These are phyloP conservation scores for Micrastur ruficollis DNA, from an alignment of 2,797 vertebrate species.

Conservation along the genomic window DNA sequence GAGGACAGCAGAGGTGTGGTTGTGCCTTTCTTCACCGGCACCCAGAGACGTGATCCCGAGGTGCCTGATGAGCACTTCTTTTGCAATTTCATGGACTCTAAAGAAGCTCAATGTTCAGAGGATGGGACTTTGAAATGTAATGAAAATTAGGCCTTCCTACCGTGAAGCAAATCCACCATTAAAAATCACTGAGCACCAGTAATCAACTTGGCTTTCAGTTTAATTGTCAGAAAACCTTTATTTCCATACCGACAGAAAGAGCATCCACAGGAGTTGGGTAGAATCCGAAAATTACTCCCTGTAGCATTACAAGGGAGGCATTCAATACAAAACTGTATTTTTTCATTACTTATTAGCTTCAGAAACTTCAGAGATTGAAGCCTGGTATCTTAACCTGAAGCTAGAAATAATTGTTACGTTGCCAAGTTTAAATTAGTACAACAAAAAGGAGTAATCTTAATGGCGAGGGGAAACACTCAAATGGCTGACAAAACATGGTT, in stretches of 20 bases:
- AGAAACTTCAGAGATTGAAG: background rate
- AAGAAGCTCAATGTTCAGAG: background rate
- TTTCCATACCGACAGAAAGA: background rate
- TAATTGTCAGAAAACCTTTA: background rate
- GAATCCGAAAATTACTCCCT: background rate
- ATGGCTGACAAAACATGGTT: background rate
- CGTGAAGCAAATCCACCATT: background rate
- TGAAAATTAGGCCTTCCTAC: background rate
- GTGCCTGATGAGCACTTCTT: background rate
- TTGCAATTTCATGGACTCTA: background rate
- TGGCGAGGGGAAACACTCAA: background rate
- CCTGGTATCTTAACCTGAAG: background rate
- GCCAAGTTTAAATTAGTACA: background rate
- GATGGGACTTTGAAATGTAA: background rate
- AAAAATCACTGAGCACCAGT: background rate
- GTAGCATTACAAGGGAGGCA: background rate
- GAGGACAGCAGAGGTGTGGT: background rate
- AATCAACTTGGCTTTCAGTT: background rate
- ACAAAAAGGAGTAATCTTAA: background rate
- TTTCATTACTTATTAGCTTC: background rate
- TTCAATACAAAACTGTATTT: background rate
- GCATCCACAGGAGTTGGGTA: background rate
- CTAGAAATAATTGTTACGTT: background rate
- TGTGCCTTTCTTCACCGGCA: rapidly evolving
- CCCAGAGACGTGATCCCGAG: background rate